phyloP scores from a whole-genome alignment of 1,140 invertebrate genomes.

The Drosophila santomea region DNA sequence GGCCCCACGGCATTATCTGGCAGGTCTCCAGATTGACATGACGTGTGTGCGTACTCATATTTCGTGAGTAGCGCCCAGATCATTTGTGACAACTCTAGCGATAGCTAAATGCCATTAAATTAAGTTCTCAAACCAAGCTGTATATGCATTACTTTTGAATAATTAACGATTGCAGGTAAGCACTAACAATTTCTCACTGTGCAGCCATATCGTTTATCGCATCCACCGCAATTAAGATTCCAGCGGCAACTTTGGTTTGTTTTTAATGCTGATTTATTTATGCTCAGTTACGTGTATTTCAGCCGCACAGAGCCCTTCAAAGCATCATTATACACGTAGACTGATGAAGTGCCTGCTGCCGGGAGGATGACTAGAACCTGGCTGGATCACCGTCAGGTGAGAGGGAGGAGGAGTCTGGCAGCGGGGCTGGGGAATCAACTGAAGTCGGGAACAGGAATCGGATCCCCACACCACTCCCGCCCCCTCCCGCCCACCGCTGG shows the following conservation, averaged over 20 bases:
- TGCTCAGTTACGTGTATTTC: slow-evolving; percentile 40
- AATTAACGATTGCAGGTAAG: too few relatives aligned
- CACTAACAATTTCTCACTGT: slow-evolving; percentile 1
- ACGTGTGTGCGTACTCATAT: slow-evolving; percentile 12
- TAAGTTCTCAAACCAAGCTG: not conserved
- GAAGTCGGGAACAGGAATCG: slow-evolving; percentile 8
- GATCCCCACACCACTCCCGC: not conserved
- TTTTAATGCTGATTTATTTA: slow-evolving; percentile 55
- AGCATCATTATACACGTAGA: slow-evolving; percentile 37
- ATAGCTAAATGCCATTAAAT: slow-evolving; percentile 14
- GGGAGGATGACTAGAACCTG: slow-evolving; percentile 28
- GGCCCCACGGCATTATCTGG: slow-evolving; percentile 14
- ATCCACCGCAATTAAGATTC: slow-evolving; percentile 37
- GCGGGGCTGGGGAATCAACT: not conserved
- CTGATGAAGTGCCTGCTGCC: slow-evolving; percentile 34
- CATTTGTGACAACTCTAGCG: slow-evolving; percentile 14
- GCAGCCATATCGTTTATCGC: slow-evolving; percentile 15
- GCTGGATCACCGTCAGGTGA: slow-evolving; percentile 6
- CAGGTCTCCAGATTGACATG: slow-evolving; percentile 28
- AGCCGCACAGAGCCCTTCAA: slow-evolving; percentile 28
- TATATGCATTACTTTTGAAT: not conserved
- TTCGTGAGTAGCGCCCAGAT: slow-evolving; percentile 18
- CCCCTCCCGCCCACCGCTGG: slow-evolving; percentile 1
- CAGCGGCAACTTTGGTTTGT: slow-evolving; percentile 35
- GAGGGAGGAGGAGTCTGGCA: not conserved